Conservation (phyloP, 2,797 vertebrate species). For the Chrysocyon brachyurus region DNA sequence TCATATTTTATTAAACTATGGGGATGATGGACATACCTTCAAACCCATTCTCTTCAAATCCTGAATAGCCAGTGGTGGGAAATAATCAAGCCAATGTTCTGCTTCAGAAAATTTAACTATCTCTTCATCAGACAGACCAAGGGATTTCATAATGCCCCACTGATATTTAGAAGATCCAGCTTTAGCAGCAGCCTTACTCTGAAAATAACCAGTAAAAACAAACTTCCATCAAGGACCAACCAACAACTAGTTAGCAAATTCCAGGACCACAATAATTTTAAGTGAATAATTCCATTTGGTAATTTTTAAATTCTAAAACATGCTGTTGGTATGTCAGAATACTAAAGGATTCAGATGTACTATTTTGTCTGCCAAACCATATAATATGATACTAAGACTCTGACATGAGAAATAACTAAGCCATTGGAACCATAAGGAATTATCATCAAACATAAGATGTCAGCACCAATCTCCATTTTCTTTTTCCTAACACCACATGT, state of each 20-base stretch:
- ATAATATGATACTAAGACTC: not conserved
- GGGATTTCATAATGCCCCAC: constrained; percentile 97
- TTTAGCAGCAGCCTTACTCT: constrained; percentile 98
- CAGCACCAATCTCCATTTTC: not conserved
- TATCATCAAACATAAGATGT: constrained; percentile 1
- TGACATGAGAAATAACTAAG: not conserved
- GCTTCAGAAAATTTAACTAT: constrained; percentile 94
- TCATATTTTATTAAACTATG: not conserved
- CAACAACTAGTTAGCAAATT: not conserved
- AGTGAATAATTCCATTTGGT: not conserved
- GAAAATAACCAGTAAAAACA: constrained; percentile 58
- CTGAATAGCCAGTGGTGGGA: constrained; percentile 95
- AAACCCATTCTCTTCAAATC: constrained; percentile 97
- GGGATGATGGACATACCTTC: constrained; percentile 90
- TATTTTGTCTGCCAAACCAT: not conserved
- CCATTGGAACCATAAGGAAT: not conserved
- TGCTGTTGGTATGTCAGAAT: not conserved
- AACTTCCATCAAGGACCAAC: not conserved
- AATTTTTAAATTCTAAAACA: constrained; percentile 42
- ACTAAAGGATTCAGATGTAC: not conserved
- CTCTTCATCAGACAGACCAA: constrained; percentile 94
- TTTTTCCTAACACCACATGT: not conserved
- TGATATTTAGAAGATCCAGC: constrained; percentile 94
- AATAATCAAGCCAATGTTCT: constrained; percentile 98
- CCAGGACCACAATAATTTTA: constrained; percentile 48